Evolutionary conservation across 2,113 vertebrate species (phyloP).

Genomic region (Mionectes macconnelli): DNA sequence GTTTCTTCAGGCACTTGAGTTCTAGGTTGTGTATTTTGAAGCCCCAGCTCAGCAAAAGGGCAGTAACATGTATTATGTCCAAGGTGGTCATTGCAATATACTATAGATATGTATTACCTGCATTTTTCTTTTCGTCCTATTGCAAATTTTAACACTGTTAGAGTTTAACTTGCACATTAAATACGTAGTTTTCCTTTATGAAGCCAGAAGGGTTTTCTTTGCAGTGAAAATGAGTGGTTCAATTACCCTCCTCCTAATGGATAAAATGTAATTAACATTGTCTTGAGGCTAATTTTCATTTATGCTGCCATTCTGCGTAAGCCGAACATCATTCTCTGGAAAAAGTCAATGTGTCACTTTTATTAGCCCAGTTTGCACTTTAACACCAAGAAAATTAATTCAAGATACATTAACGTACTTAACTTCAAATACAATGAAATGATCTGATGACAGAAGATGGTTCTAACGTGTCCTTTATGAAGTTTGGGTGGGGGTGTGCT

Average conservation of each 20-base stretch:
- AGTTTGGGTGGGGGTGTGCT: not conserved
- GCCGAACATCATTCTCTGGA: constrained; percentile 65
- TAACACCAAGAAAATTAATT: constrained; percentile 74
- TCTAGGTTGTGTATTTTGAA: not conserved
- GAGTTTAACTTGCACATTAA: constrained; percentile 68
- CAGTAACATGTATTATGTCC: not conserved
- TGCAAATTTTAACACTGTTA: not conserved
- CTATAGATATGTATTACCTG: not conserved
- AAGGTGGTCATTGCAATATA: not conserved
- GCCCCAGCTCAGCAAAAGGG: not conserved
- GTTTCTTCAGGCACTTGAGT: not conserved
- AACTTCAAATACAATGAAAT: constrained; percentile 26
- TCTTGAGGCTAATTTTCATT: constrained; percentile 78
- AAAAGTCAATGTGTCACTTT: constrained; percentile 79
- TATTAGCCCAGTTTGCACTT: constrained; percentile 76
- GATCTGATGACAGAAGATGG: constrained; percentile 12
- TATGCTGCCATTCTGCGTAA: constrained; percentile 60
- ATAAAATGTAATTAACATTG: constrained; percentile 76
- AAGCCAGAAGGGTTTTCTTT: constrained; percentile 72
- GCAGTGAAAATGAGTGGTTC: constrained; percentile 67
- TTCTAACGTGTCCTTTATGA: constrained; percentile 14
- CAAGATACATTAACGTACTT: constrained; percentile 56
- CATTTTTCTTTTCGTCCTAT: not conserved
- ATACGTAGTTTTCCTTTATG: constrained; percentile 64
- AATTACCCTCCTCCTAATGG: constrained; percentile 75